These are phyloP conservation scores for Macrosteles quadrilineatus DNA, from an alignment of 1,140 invertebrate species.

Conservation along the genomic window DNA sequence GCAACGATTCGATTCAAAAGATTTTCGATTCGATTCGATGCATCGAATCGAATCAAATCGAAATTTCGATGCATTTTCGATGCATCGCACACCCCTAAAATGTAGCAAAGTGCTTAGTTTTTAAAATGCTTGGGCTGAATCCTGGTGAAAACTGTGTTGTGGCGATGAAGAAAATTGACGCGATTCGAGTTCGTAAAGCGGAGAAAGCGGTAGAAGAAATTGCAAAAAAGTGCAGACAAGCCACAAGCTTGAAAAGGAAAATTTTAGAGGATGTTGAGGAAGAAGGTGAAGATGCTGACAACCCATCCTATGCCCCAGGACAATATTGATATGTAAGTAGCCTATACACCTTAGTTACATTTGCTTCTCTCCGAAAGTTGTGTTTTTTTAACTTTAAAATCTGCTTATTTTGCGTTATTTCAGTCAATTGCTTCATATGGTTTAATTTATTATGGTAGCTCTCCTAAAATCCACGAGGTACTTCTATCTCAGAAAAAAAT, in stretches of 20 bases:
- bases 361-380: background rate
- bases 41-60: too few relatives aligned
- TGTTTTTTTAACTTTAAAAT: too few relatives aligned
- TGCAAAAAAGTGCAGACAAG: slow-evolving; percentile 1
- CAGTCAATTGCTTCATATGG: too few relatives aligned
- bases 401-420: too few relatives aligned
- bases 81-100: too few relatives aligned
- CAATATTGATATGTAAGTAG: background rate
- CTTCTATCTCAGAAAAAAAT: too few relatives aligned
- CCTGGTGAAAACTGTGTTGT: slow-evolving; percentile 12
- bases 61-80: too few relatives aligned
- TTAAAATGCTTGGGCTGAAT: slow-evolving; percentile 15
- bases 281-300: background rate
- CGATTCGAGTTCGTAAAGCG: background rate
- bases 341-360: background rate
- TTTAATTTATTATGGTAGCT: too few relatives aligned
- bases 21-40: too few relatives aligned
- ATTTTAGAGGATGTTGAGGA: background rate
- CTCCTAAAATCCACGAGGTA: too few relatives aligned
- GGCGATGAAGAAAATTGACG: background rate
- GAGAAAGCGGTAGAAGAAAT: slow-evolving; percentile 16
- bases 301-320: slow-evolving; percentile 13
- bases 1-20: too few relatives aligned
- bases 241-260: background rate
- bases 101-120: slow-evolving; percentile 15